Conservation (phyloP, 2,797 vertebrate species). For the Myripristis jacobus region DNA sequence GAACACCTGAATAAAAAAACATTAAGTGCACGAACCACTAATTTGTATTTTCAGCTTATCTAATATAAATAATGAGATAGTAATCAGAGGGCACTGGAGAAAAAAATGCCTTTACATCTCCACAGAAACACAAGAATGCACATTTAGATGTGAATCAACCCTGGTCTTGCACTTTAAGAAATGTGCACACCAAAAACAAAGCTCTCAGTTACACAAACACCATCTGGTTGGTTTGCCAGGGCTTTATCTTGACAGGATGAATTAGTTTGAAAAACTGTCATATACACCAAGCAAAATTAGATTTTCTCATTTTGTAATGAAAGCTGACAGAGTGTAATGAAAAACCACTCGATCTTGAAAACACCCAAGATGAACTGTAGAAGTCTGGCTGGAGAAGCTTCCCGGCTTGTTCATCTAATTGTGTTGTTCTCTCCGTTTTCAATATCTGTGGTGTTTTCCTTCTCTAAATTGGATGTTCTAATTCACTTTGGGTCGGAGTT, state of each 20-base stretch:
- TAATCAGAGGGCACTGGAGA: slow-evolving; percentile 23
- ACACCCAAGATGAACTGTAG: slow-evolving; percentile 70
- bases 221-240: slow-evolving; percentile 80
- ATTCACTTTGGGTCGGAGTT: slow-evolving; percentile 71
- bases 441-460: slow-evolving; percentile 66
- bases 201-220: slow-evolving; percentile 78
- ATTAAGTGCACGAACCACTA: slow-evolving; percentile 17
- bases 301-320: slow-evolving; percentile 80
- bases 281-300: slow-evolving; percentile 79
- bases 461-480: slow-evolving; percentile 72
- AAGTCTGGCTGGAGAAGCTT: slow-evolving; percentile 60
- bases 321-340: slow-evolving; percentile 81
- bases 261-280: slow-evolving; percentile 83
- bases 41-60: slow-evolving; percentile 36
- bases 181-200: slow-evolving; percentile 66
- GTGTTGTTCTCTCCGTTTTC: slow-evolving; percentile 58
- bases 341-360: slow-evolving; percentile 76
- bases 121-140: slow-evolving; percentile 6
- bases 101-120: slow-evolving; percentile 3
- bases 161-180: slow-evolving; percentile 54
- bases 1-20: slow-evolving; percentile 6
- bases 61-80: slow-evolving; percentile 28
- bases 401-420: slow-evolving; percentile 63
- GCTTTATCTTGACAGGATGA: slow-evolving; percentile 80
- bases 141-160: slow-evolving; percentile 49